Evolutionary conservation across 2,888 invertebrate species (phyloP).

Genomic region (Biston stratarius): DNA sequence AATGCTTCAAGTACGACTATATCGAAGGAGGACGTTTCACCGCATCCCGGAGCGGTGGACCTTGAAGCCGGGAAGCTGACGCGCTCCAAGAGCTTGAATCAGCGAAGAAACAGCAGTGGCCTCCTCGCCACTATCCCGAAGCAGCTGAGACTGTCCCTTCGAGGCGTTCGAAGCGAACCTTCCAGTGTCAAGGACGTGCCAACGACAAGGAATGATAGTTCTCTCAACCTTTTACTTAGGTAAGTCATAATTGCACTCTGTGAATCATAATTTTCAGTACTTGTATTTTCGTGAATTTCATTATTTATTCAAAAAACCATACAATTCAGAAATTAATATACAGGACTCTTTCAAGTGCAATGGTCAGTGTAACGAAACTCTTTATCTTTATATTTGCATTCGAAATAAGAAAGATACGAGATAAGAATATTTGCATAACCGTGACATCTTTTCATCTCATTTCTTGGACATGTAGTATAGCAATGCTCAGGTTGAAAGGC

Average conservation of each 20-base stretch:
- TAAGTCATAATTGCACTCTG: slow-evolving; percentile 57
- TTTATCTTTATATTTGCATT: not conserved
- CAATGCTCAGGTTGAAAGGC: slow-evolving; percentile 9
- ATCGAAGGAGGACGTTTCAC: slow-evolving; percentile 68
- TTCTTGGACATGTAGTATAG: not conserved
- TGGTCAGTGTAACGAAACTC: slow-evolving; percentile 1
- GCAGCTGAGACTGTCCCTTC: slow-evolving; percentile 81
- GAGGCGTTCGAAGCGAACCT: slow-evolving; percentile 82
- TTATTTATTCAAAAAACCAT: not conserved
- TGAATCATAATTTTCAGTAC: not conserved
- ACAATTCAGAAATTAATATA: not conserved
- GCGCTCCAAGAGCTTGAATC: slow-evolving; percentile 81
- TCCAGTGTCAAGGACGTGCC: slow-evolving; percentile 82
- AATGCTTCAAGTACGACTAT: slow-evolving; percentile 78
- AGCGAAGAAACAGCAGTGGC: slow-evolving; percentile 82
- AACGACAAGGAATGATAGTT: slow-evolving; percentile 81
- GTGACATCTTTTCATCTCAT: slow-evolving; percentile 18
- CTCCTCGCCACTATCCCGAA: slow-evolving; percentile 84
- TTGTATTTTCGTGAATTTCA: not conserved
- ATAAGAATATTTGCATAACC: slow-evolving; percentile 7
- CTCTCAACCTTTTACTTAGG: slow-evolving; percentile 82
- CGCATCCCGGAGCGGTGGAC: slow-evolving; percentile 65
- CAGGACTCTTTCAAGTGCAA: not conserved
- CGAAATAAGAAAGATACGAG: slow-evolving; percentile 1
- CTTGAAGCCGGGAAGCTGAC: slow-evolving; percentile 76